A percentile compares a stretch with the other conserved stretches of the same genome.
These are phyloP conservation scores for Hipparchia sbordonii DNA, from an alignment of 2,888 invertebrate species.

Conservation along the genomic window DNA sequence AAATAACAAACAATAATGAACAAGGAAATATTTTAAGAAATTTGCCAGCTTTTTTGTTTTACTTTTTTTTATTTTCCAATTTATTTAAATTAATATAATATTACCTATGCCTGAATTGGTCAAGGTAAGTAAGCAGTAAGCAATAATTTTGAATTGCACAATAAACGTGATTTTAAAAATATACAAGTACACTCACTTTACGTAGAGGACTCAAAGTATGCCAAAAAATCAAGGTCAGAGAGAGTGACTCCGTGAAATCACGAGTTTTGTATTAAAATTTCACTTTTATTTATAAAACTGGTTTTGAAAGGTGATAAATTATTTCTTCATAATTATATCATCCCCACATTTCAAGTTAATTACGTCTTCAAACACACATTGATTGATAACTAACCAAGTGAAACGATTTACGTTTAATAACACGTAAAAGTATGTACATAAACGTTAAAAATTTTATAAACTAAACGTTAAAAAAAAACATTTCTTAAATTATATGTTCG, in stretches of 20 bases:
- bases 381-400: neutral
- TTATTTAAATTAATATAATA: too few species aligned
- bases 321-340: slow-evolving; percentile 11
- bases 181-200: neutral
- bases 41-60: too few species aligned
- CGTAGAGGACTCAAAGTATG: slow-evolving; percentile 34
- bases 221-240: slow-evolving; percentile 51
- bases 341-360: neutral
- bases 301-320: slow-evolving; percentile 1
- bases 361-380: slow-evolving; percentile 1
- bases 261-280: slow-evolving; percentile 40
- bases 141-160: neutral
- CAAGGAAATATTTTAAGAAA: too few species aligned
- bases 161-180: neutral
- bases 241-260: slow-evolving; percentile 39
- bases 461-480: neutral
- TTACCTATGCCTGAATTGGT: too few species aligned
- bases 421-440: neutral
- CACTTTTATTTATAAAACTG: slow-evolving; percentile 38
- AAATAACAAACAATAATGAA: too few species aligned
- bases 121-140: too few species aligned
- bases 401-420: neutral
- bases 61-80: too few species aligned
- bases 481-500: neutral
- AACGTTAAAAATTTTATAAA: neutral